Evolutionary conservation across 1,140 invertebrate genomes (phyloP).

Genomic region (Hetaerina americana): DNA sequence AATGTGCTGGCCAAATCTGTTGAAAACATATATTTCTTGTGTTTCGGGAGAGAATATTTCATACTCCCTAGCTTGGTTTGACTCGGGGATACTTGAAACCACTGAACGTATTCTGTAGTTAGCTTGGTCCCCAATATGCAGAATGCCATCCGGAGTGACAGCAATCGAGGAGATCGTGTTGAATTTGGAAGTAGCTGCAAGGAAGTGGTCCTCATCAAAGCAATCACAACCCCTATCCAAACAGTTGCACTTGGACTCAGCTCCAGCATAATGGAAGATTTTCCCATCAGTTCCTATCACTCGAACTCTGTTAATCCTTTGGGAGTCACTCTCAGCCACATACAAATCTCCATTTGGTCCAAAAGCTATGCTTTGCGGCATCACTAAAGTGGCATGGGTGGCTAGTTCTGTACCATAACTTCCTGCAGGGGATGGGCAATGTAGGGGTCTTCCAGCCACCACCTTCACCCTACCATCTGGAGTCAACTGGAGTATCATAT

Average conservation of each 20-base stretch:
- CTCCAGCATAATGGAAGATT: conserved; percentile 82
- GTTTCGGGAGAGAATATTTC: conserved; percentile 91
- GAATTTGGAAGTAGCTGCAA: conserved; percentile 85
- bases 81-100: conserved; percentile 76
- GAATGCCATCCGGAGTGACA: conserved; percentile 84
- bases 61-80: conserved; percentile 70
- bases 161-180: conserved; percentile 87
- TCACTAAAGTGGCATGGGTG: conserved; percentile 76
- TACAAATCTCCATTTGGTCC: conserved; percentile 88
- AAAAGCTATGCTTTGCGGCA: conserved; percentile 88
- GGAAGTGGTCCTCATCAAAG: conserved; percentile 78
- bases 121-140: conserved; percentile 89
- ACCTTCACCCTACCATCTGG: conserved; percentile 81
- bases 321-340: conserved; percentile 89
- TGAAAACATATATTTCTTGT: conserved; percentile 92
- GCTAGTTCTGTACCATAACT: conserved; percentile 68
- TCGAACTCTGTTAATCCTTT: conserved; percentile 80
- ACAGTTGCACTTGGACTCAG: conserved; percentile 91
- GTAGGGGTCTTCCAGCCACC: conserved; percentile 78
- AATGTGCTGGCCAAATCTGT: conserved; percentile 87
- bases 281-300: conserved; percentile 84
- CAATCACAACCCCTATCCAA: conserved; percentile 80
- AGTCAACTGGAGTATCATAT: conserved; percentile 85
- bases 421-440: conserved; percentile 66
- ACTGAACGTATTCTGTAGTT: conserved; percentile 43